Conservation (phyloP, 2,888 invertebrate genomes). For the Apotomis betuletana region DNA sequence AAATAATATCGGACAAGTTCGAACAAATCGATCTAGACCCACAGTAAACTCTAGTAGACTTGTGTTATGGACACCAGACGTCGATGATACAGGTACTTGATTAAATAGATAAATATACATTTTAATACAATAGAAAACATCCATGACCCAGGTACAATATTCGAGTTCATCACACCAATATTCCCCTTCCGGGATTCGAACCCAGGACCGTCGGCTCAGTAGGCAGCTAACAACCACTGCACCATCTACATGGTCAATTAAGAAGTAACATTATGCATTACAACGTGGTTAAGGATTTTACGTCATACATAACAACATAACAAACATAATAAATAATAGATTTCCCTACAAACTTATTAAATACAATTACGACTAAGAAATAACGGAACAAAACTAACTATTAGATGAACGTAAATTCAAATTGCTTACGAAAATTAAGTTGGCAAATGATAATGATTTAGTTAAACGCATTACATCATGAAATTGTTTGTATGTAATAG, state of each 20-base stretch:
- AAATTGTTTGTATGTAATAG: slow-evolving; percentile 34
- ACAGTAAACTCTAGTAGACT: no score
- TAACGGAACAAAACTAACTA: neutral
- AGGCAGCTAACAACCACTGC: no score
- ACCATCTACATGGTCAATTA: no score
- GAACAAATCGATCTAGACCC: neutral
- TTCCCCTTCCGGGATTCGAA: no score
- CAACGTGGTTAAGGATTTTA: neutral
- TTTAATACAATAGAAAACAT: no score
- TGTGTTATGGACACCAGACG: no score
- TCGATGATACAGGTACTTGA: no score
- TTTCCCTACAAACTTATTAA: slow-evolving; percentile 15
- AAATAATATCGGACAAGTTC: neutral
- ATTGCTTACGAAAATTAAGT: slow-evolving; percentile 7
- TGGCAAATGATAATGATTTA: slow-evolving; percentile 22
- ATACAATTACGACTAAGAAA: neutral
- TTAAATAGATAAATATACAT: no score
- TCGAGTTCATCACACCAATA: no score
- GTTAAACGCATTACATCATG: slow-evolving; percentile 16
- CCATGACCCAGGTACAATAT: no score
- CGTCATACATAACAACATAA: neutral
- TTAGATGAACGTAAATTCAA: neutral
- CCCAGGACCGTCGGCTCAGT: no score
- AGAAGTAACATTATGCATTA: no score
- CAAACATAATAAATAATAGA: slow-evolving; percentile 3